These are phyloP conservation scores for Percopsis omiscomaycus DNA, from an alignment of 2,797 vertebrate genomes.

Conservation along the genomic window DNA sequence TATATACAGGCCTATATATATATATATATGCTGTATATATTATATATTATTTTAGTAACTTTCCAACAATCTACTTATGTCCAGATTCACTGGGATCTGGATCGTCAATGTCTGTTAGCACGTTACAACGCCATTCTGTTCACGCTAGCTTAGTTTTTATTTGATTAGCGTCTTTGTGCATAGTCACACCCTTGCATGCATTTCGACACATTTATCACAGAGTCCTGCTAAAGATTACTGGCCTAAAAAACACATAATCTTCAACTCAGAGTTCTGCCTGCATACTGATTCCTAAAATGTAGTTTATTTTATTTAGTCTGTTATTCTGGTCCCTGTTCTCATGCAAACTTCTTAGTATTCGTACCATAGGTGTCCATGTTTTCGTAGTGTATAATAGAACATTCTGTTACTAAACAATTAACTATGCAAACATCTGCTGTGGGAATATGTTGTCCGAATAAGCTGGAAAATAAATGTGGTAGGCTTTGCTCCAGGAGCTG, in stretches of 20 bases:
- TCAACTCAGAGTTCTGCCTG: neutral
- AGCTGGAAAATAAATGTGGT: neutral
- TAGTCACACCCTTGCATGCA: neutral
- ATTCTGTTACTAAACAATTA: neutral
- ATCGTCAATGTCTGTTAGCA: constrained; percentile 6
- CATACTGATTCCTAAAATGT: neutral
- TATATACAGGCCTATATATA: no score
- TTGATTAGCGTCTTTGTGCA: constrained; percentile 2
- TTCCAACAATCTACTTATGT: no score
- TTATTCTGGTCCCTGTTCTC: neutral
- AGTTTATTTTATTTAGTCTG: constrained; percentile 2
- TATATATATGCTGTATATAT: no score
- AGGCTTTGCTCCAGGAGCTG: neutral
- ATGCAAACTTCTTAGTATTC: neutral
- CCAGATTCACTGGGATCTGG: neutral
- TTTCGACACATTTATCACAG: neutral
- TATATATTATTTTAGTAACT: no score
- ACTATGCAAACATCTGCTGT: neutral
- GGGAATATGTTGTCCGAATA: neutral
- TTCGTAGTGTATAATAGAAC: neutral
- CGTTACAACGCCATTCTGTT: neutral
- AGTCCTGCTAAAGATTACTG: neutral
- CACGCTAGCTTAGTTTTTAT: constrained; percentile 8
- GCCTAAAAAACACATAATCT: constrained; percentile 5
- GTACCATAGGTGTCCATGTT: neutral